Conservation (phyloP, 2,113 vertebrate species). For the Copsychus sechellarum region DNA sequence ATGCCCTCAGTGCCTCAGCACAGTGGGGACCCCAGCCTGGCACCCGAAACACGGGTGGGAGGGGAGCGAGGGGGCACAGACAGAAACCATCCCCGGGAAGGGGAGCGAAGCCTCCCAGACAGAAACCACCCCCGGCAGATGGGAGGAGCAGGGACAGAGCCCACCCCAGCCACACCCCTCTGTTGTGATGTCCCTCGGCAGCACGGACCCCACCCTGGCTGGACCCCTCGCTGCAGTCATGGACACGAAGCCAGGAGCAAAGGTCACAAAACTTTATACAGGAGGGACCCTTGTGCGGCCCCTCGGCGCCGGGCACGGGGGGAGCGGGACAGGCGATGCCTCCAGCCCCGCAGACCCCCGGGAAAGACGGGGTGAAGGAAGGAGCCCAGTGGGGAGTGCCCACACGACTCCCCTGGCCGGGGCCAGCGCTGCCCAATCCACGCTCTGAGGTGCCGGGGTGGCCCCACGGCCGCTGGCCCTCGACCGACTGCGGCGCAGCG, state of each 20-base stretch:
- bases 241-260: neutral
- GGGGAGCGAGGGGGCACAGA: neutral
- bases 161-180: rapidly evolving
- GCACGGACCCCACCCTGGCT: neutral
- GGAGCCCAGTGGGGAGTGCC: neutral
- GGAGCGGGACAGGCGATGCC: neutral
- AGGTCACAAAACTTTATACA: constrained; percentile 62
- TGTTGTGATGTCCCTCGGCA: rapidly evolving
- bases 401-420: rapidly evolving
- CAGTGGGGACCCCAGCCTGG: rapidly evolving
- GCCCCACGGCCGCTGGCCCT: neutral
- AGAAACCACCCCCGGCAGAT: rapidly evolving
- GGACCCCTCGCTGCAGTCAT: rapidly evolving
- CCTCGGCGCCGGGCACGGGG: rapidly evolving
- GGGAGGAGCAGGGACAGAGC: neutral
- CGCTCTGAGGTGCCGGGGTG: neutral
- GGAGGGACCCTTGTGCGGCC: neutral
- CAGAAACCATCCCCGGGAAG: too few species aligned
- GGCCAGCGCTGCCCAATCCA: neutral
- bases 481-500: rapidly evolving
- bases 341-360: neutral
- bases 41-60: neutral
- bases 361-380: neutral
- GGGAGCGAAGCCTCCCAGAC: too few species aligned
- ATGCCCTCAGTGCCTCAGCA: neutral